Conservation (phyloP, 2,797 vertebrate genomes). For the Gymnocypris eckloni region DNA sequence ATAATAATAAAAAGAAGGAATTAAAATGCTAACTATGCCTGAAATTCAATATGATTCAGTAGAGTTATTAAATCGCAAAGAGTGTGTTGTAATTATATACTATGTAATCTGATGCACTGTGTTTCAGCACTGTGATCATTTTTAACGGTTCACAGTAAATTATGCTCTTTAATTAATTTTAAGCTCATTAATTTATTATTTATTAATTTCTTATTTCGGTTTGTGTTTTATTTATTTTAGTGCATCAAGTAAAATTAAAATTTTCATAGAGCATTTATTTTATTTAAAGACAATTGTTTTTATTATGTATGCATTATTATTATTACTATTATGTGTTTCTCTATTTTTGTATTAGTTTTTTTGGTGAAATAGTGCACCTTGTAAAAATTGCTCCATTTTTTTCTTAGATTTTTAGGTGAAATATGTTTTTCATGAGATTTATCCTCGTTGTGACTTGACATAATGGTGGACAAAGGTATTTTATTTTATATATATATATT, state of each 20-base stretch:
- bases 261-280: neutral
- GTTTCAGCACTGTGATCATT: neutral
- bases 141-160: neutral
- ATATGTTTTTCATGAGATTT: neutral
- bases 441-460: neutral
- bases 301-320: no score
- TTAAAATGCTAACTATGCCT: neutral
- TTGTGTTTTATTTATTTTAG: neutral
- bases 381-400: neutral
- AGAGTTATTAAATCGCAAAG: neutral
- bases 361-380: no score
- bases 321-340: no score
- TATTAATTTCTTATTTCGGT: neutral
- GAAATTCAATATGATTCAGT: neutral
- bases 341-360: no score
- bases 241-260: neutral
- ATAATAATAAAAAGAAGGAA: no score
- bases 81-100: neutral
- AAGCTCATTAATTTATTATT: neutral
- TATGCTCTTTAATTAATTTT: neutral
- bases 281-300: no score
- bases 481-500: no score
- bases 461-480: no score
- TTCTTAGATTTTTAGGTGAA: neutral
- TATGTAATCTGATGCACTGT: neutral